Evolutionary conservation across 2,113 vertebrate species (phyloP).

Genomic region (Gopherus flavomarginatus): DNA sequence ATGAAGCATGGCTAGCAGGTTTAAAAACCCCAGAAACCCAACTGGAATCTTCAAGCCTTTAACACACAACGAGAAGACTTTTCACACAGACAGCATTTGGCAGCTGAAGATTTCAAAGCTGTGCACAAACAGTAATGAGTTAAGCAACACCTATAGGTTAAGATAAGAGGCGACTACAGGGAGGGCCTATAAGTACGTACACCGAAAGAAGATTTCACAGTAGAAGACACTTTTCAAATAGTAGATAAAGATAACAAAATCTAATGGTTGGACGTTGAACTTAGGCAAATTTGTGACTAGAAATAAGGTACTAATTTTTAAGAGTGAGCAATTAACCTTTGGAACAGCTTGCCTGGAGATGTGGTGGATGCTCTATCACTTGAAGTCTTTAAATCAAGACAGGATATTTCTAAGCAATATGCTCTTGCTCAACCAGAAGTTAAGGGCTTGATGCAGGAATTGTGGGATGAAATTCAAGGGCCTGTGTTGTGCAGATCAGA

Average conservation of each 20-base stretch:
- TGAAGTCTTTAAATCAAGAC: background rate
- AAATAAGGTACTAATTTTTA: fast-evolving
- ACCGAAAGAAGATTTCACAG: background rate
- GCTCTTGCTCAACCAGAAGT: background rate
- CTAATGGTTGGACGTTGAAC: background rate
- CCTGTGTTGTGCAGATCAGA: background rate
- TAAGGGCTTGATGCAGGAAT: background rate
- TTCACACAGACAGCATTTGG: background rate
- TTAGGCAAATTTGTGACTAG: fast-evolving
- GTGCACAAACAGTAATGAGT: fast-evolving
- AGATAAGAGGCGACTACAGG: background rate
- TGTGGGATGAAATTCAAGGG: background rate
- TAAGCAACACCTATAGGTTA: background rate
- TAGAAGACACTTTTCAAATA: background rate
- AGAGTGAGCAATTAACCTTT: background rate
- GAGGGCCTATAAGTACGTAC: fast-evolving
- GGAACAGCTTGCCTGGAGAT: fast-evolving
- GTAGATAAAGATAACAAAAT: background rate
- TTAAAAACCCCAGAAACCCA: background rate
- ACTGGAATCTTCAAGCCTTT: background rate
- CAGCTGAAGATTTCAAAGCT: background rate
- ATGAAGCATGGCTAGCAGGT: background rate
- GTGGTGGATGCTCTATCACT: fast-evolving
- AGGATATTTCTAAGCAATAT: background rate
- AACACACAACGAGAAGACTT: fast-evolving